These are phyloP conservation scores for Chrysolina americana DNA, from an alignment of 2,888 invertebrate genomes.

Conservation along the genomic window DNA sequence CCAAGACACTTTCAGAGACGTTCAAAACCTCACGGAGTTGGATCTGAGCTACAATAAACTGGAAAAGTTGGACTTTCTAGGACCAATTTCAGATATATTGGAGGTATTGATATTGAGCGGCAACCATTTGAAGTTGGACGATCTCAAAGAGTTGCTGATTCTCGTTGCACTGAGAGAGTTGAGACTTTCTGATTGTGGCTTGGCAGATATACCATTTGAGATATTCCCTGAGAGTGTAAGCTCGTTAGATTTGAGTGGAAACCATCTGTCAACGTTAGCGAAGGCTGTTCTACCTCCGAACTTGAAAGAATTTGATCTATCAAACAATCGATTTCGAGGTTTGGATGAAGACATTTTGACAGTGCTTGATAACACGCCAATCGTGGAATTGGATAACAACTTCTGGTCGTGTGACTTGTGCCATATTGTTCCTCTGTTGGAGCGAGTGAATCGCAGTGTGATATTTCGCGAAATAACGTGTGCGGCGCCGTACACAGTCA, in stretches of 20 bases:
- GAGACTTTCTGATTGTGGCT: slow-evolving; percentile 74
- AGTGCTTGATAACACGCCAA: slow-evolving; percentile 58
- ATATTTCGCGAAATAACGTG: slow-evolving; percentile 74
- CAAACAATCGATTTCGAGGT: slow-evolving; percentile 79
- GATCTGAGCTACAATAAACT: slow-evolving; percentile 82
- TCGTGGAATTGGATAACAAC: slow-evolving; percentile 73
- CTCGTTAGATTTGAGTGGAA: slow-evolving; percentile 80
- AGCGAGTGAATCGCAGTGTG: slow-evolving; percentile 72
- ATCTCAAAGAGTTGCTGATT: slow-evolving; percentile 72
- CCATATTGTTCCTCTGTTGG: slow-evolving; percentile 74
- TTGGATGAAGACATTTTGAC: slow-evolving; percentile 72
- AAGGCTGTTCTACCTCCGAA: slow-evolving; percentile 73
- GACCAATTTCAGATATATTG: slow-evolving; percentile 73
- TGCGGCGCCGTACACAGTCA: slow-evolving; percentile 73
- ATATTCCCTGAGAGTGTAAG: slow-evolving; percentile 74
- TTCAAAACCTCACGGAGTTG: slow-evolving; percentile 77
- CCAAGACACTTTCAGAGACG: slow-evolving; percentile 79
- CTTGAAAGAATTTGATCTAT: slow-evolving; percentile 79
- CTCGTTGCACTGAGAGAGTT: slow-evolving; percentile 73
- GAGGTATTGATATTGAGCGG: slow-evolving; percentile 80
- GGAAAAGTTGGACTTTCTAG: slow-evolving; percentile 54
- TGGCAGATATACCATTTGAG: slow-evolving; percentile 73
- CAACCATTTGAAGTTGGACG: slow-evolving; percentile 74
- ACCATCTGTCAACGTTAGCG: slow-evolving; percentile 74
- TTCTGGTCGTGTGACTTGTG: slow-evolving; percentile 81